Evolutionary conservation across 2,888 invertebrate genomes (phyloP), one percentile per base, ranked within the genome.

Genomic region (Tromatobia lineatoria): DNA sequence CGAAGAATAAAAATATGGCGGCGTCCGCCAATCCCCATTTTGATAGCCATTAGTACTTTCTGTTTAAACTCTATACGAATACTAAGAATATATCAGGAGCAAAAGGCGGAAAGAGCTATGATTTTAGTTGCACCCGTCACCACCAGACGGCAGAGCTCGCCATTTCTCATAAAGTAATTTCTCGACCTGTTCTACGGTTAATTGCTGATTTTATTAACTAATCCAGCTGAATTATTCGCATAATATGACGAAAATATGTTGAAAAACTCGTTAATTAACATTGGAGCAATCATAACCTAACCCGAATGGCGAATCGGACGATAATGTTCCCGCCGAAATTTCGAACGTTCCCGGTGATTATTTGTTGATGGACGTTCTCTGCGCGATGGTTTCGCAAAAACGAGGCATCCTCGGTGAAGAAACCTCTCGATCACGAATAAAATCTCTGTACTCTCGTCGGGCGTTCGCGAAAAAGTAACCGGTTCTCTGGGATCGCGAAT

Each of bases 311-410:
- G 15, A 4, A 23, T 23, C 29, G 45, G 47, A 34, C 52, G 66
- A 45, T 25, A 29, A 15, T 8, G n/a, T 70, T 85, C 75, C 74
- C 85, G 81, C 85, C 66, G 34, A 78, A 57, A 70, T 45, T 83
- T 85, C 38, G 50, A 83, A 85, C 10, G 4, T 8, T 25, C 67
- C 47, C 67, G 64, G 64, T 64, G 20, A 64, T 64, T 59, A 59
- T 59, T 59, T 59, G 64, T 64, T 38, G 64, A 64, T 64, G 64
- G 34, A 64, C 42, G 64, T 38, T 8, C 42, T 42, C 15, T 64
- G 67, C 67, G 67, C 66, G 66, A 66, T 67, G 67, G 67, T 67
- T 47, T 47, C 45, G 45, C 42, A 47, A 25, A 47, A 67, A 67
- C 67, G 25, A 25, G 23, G 23, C 25, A 45, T 67, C 47, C 25